phyloP scores from a whole-genome alignment of 64 coral and sea anemone species.

The Cladopsammia gracilis region DNA sequence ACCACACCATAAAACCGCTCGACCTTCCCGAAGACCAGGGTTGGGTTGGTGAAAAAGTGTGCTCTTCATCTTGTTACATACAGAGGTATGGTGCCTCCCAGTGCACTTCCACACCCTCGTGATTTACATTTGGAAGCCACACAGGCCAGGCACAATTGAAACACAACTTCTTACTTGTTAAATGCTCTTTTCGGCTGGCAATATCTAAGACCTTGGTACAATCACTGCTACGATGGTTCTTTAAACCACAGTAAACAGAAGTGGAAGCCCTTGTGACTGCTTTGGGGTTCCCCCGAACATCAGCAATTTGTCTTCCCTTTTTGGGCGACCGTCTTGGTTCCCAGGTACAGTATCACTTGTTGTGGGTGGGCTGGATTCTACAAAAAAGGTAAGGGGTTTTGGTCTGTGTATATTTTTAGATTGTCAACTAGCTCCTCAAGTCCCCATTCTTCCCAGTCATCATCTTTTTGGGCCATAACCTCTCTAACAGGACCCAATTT shows the following conservation, averaged over 20 bases:
- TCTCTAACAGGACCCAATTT: slow-evolving; percentile 68
- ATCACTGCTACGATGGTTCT: not conserved
- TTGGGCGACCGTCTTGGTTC: no score
- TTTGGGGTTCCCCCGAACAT: no score
- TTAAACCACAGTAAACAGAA: slow-evolving; percentile 72
- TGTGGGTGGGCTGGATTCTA: no score
- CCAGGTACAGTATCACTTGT: no score
- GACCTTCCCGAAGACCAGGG: not conserved
- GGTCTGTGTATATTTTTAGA: slow-evolving; percentile 56
- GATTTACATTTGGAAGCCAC: slow-evolving; percentile 41
- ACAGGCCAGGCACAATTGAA: slow-evolving; percentile 34
- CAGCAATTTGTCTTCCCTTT: no score
- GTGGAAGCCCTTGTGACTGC: no score
- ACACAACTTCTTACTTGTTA: slow-evolving; percentile 42
- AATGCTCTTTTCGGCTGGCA: slow-evolving; percentile 31
- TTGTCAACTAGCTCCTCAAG: slow-evolving; percentile 53
- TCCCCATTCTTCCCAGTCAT: slow-evolving; percentile 76
- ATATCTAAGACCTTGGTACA: slow-evolving; percentile 65
- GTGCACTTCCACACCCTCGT: slow-evolving; percentile 37
- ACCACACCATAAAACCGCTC: slow-evolving; percentile 59
- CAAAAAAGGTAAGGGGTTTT: slow-evolving; percentile 30
- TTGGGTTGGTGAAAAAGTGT: not conserved
- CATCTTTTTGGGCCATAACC: slow-evolving; percentile 60
- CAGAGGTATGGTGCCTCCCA: slow-evolving; percentile 50
- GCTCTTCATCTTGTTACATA: not conserved